Evolutionary conservation across 2,113 vertebrate species (phyloP), one percentile per base, ranked within the genome.

Genomic region (Orthonyx spaldingii): DNA sequence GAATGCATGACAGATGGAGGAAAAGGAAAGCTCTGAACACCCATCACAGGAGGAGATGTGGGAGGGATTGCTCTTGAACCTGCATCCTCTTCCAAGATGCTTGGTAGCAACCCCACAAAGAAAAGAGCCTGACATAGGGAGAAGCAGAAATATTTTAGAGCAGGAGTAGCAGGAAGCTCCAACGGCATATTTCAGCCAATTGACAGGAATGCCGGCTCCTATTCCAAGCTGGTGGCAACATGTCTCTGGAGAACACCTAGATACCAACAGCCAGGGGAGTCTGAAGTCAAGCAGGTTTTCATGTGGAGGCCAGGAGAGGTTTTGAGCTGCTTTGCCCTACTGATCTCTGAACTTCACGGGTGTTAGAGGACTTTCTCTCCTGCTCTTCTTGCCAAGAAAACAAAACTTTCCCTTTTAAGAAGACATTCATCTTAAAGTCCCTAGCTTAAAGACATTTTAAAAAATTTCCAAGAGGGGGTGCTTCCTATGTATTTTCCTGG

Each of bases 361-460:
- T 93, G 76, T 88, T 91, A 96, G 33, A 92, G 79, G 72, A 90
- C 47, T 81, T 90, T 68, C 10, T 80, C 42, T 89, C 35, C 66
- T 92, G 82, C 71, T 90, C 85, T 96, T 88, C n/a, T 66, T 61
- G 52, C 27, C 92, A 94, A 55, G 92, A 97, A 93, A 90, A 77
- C 19, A 93, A 89, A 41, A 26, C 49, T 78, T 94, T 77, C 3
- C 16, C 7, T 84, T 72, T 82, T 71, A 82, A 75, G 44, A 53
- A 50, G 77, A 75, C 46, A 64, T 22, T 75, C 7, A 79, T 47
- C 41, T 27, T 84, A 71, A 89, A 92, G 21, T 19, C 11, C 2
- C 6, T 39, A 77, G 6, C 26, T 74, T 75, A 86, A 86, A 80
- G 8, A 85, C 22, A 63, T 22, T 13, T 3, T 4, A 11, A 24